phyloP scores from a whole-genome alignment of 2,888 invertebrate species.

The Volucella bombylans region DNA sequence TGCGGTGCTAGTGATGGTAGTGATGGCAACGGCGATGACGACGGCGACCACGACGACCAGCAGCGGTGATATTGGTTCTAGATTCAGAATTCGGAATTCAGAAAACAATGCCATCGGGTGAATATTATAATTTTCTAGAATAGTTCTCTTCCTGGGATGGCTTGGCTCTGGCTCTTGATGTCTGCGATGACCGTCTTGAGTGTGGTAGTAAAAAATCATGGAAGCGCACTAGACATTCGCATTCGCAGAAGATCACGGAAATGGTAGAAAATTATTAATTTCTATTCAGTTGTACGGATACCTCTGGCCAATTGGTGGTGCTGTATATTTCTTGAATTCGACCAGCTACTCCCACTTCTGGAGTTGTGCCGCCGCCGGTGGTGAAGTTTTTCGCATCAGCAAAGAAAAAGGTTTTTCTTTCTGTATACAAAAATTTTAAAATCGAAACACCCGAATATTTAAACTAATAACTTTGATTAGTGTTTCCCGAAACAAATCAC shows the following conservation, averaged over 20 bases:
- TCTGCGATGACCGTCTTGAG: slow-evolving; percentile 11
- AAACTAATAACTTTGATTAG: too few relatives aligned
- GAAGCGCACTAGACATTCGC: slow-evolving; percentile 46
- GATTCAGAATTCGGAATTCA: background rate
- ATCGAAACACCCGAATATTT: too few relatives aligned
- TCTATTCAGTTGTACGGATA: slow-evolving; percentile 35
- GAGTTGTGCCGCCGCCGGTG: slow-evolving; percentile 15
- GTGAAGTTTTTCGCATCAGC: background rate
- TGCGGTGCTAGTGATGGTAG: slow-evolving; percentile 1
- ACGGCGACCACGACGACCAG: too few relatives aligned
- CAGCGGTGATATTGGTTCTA: background rate
- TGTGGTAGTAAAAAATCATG: slow-evolving; percentile 26
- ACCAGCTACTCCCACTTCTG: slow-evolving; percentile 42
- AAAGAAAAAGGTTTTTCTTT: too few relatives aligned
- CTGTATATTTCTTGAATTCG: slow-evolving; percentile 4
- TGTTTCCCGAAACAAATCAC: too few relatives aligned
- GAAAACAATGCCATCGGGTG: slow-evolving; percentile 50
- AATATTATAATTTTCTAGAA: slow-evolving; percentile 59
- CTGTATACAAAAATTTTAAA: too few relatives aligned
- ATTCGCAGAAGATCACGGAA: slow-evolving; percentile 62
- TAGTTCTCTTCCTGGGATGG: slow-evolving; percentile 13
- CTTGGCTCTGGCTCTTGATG: slow-evolving; percentile 1
- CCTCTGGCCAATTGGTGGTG: slow-evolving; percentile 31
- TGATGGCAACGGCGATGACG: background rate
- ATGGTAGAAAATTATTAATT: slow-evolving; percentile 62